Base-by-base conservation (phyloP, 2,113 vertebrate genomes). In the Saccopteryx leptura region DNA sequence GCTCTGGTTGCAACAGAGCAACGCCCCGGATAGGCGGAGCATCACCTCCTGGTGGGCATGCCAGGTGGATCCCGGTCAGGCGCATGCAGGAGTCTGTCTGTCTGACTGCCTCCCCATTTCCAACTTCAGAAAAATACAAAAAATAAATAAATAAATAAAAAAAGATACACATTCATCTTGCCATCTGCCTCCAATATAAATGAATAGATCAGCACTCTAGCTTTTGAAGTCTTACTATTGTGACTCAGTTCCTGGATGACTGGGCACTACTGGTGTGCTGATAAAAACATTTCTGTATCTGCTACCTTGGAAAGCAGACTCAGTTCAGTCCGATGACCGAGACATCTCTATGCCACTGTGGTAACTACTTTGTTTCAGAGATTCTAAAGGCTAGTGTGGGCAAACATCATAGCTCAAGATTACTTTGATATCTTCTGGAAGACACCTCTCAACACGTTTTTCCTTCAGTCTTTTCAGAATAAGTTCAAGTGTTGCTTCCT, bases 381-480 rank as follows among this genome's bases (percentile, higher is more conserved):
- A 79, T 46, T 96, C 48, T 86, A 94, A 83, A 92, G 14, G 39
- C 31, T 74, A 88, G 26, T 52, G 17, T 85, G 18, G 58, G 54
- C 74, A 94, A 97, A 97, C 91, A 92, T 13, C 19, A 78, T 0
- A 93, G n/a, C 24, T 95, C 82, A 91, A 86, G 9, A 96, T 97
- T 96, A 99, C 99, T 98, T 99, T 99, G 98, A 99, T 98, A 97
- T 99, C 99, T 83, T 99, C 99, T 26, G 99, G 99, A 98, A 99
- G 99, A 97, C 98, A 98, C 28, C 99, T 99, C 97, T 99, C 99
- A 90, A 99, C 98, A 98, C 99, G 98, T 98, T 99, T 99, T 97
- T 99, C 99, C 97, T 99, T 99, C 84, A 99, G 97, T 95, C 99
- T 98, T 93, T 98, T 98, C 97, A 99, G 97, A 97, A 99, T 99